These are phyloP conservation scores for Cossypha polioptera DNA, from an alignment of 2,797 vertebrate genomes.

Conservation along the genomic window DNA sequence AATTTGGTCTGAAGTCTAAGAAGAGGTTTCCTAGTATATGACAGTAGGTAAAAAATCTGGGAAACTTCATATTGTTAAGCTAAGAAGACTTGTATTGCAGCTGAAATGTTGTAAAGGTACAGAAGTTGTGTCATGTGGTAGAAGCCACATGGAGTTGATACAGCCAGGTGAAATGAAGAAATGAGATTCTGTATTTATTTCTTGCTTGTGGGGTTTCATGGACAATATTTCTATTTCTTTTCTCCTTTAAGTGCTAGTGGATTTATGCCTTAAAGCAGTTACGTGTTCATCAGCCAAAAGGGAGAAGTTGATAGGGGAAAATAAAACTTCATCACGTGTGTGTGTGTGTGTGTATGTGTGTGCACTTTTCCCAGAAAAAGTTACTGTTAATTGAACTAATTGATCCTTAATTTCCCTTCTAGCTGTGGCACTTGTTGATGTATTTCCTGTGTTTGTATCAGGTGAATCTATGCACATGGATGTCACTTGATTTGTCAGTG, in stretches of 20 bases:
- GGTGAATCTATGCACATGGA: accelerated
- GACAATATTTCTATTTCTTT: not conserved
- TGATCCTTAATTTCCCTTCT: not conserved
- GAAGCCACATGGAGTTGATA: not conserved
- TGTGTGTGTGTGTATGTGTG: too few relatives aligned
- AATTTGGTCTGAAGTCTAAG: not conserved
- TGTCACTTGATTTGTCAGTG: not conserved
- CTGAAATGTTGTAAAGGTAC: not conserved
- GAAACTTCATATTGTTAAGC: not conserved
- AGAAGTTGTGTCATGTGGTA: not conserved
- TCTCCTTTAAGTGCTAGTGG: not conserved
- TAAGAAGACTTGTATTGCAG: not conserved
- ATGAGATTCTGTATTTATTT: not conserved
- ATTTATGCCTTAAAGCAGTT: not conserved
- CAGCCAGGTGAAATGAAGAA: not conserved
- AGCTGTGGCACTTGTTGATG: not conserved
- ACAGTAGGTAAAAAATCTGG: not conserved
- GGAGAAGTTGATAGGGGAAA: not conserved
- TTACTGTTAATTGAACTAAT: not conserved
- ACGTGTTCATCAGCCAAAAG: not conserved
- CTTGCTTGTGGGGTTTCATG: not conserved
- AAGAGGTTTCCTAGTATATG: not conserved
- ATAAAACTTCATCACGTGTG: not conserved
- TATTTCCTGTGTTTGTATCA: not conserved
- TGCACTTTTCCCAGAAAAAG: not conserved